Evolutionary conservation across 2,113 vertebrate species (phyloP), one percentile per base, ranked within the genome.

Genomic region (Pollimyrus isidori): DNA sequence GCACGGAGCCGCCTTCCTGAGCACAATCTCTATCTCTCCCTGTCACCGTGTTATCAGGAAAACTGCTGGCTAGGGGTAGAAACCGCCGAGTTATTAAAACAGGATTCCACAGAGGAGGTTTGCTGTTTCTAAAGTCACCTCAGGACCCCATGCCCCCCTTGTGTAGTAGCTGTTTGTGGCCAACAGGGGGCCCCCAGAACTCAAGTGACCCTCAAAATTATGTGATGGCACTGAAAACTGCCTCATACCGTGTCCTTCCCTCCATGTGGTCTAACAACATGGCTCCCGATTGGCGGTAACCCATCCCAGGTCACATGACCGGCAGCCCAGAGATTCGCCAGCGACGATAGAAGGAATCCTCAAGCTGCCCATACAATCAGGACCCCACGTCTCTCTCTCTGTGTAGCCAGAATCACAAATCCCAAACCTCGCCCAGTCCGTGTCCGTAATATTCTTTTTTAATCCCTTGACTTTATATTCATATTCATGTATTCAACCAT

Each of bases 401-500:
- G 62, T 80, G 30, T 35, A 42, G 30, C 5, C 73, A 42, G 30
- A 76, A 30, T 1, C 69, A 17, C 69, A 76, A 76, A 17, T 23
- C 69, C 69, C 35, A 80, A 80, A 80, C 42, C 73, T 80, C 76
- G 85, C 90, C 80, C 89, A 35, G 26, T 62, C 50, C 85, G 90
- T 48, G 92, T 91, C 91, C 53, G 62, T 89, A 89, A 82, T 0
- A 88, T 88, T 30, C 23, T 88, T 65, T 89, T 82, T 26, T 86
- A 35, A 26, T 42, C 89, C 90, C 90, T 91, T 89, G 90, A 88
- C 53, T 85, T 62, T 86, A 89, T 50, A 52, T 73, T 91, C 91
- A 53, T 50, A 90, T 89, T 89, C 80, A 87, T 88, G 76, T 88
- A 86, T 86, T 90, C 91, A 84, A 91, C 65, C 49, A 90, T 90